phyloP scores from a whole-genome alignment of 2,888 invertebrate species.

The Drosophila trichaetosa region DNA sequence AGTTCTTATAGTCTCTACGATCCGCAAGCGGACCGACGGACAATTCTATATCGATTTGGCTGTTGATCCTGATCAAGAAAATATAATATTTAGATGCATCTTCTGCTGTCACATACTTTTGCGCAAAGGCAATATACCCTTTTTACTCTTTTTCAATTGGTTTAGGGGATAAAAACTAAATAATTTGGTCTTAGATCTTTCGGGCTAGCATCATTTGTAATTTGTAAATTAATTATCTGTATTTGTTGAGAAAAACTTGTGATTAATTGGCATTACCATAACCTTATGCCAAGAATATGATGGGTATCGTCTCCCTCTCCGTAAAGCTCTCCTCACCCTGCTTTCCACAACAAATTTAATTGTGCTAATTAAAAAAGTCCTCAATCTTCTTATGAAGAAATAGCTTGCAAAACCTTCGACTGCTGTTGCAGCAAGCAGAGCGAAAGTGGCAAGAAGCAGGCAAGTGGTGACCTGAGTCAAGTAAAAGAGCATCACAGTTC shows the following conservation, averaged over 20 bases:
- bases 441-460: background rate
- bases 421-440: constrained; percentile 3
- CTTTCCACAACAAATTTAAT: background rate
- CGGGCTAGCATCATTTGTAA: too few species aligned
- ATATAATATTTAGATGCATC: background rate
- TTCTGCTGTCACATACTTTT: background rate
- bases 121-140: too few species aligned
- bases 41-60: background rate
- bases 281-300: background rate
- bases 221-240: background rate
- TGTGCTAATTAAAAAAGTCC: constrained; percentile 2
- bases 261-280: background rate
- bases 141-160: background rate
- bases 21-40: background rate
- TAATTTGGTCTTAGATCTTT: background rate
- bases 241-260: background rate
- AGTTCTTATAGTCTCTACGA: background rate
- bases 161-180: background rate
- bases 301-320: background rate
- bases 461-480: constrained; percentile 1
- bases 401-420: background rate
- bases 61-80: background rate
- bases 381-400: constrained; percentile 7
- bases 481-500: background rate
- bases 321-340: too few species aligned